phyloP scores from a whole-genome alignment of 2,113 vertebrate species.

The Albula goreensis region DNA sequence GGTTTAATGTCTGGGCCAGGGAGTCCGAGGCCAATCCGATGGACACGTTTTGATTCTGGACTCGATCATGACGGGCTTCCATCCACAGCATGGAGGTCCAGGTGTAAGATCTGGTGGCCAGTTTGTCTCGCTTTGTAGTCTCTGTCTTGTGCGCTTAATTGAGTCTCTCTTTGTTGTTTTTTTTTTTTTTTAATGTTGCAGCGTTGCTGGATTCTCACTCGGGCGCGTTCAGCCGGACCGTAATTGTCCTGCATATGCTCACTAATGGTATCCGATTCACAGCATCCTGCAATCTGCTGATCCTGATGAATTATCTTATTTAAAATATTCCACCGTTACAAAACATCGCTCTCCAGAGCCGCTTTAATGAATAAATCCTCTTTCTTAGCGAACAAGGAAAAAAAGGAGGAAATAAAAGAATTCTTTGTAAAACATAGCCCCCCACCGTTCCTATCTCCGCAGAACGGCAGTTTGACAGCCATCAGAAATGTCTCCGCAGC shows the following conservation, averaged over 20 bases:
- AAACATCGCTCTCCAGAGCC: not conserved
- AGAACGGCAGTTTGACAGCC: too few species aligned
- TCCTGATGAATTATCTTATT: not conserved
- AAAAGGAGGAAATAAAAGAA: too few species aligned
- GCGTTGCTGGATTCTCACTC: not conserved
- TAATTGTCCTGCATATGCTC: not conserved
- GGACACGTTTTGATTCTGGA: not conserved
- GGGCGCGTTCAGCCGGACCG: not conserved
- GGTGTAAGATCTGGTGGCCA: not conserved
- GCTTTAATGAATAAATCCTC: not conserved
- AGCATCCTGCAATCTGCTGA: not conserved
- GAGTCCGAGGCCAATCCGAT: not conserved
- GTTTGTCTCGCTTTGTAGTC: not conserved
- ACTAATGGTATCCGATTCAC: not conserved
- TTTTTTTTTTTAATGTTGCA: not conserved
- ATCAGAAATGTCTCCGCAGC: too few species aligned
- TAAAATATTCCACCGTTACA: not conserved
- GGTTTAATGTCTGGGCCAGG: not conserved
- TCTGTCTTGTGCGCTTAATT: not conserved
- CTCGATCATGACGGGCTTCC: not conserved
- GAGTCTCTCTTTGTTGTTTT: too few species aligned
- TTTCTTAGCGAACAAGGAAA: too few species aligned
- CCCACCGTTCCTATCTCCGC: too few species aligned
- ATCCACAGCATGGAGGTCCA: not conserved
- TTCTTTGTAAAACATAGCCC: too few species aligned